phyloP scores from a whole-genome alignment of 2,113 vertebrate genomes.

The Misgurnus mizolepis region DNA sequence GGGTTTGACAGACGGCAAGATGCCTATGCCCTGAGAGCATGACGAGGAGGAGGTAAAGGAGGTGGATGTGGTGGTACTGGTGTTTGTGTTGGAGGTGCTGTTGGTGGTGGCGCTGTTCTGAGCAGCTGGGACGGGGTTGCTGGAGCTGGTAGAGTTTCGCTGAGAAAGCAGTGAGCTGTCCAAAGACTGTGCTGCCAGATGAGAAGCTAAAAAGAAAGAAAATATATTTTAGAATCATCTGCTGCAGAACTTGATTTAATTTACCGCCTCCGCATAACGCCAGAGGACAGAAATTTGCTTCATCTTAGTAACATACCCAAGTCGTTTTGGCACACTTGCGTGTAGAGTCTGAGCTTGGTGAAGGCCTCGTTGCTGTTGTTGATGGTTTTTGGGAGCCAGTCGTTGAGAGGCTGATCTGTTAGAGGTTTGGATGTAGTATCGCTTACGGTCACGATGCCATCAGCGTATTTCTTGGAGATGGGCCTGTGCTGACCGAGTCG shows the following conservation, averaged over 20 bases:
- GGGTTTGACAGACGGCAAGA: conserved; percentile 80
- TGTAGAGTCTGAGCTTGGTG: conserved; percentile 92
- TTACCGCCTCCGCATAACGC: not conserved
- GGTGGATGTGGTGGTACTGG: conserved; percentile 73
- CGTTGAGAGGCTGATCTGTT: conserved; percentile 87
- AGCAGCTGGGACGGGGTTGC: conserved; percentile 75
- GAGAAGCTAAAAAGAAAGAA: conserved; percentile 80
- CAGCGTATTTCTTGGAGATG: conserved; percentile 87
- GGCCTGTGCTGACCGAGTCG: conserved; percentile 94
- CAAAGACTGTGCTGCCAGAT: conserved; percentile 90
- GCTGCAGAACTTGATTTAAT: too few relatives aligned
- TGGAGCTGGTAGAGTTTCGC: conserved; percentile 79
- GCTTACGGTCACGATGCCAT: conserved; percentile 91
- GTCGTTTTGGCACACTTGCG: conserved; percentile 94
- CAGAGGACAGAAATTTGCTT: not conserved
- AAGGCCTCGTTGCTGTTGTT: conserved; percentile 87
- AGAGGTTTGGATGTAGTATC: conserved; percentile 83
- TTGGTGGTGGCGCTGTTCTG: conserved; percentile 78
- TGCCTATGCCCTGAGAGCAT: conserved; percentile 76
- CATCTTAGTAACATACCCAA: conserved; percentile 73
- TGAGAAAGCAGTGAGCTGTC: conserved; percentile 91
- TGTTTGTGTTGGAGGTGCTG: conserved; percentile 73
- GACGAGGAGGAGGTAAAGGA: conserved; percentile 74
- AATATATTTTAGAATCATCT: not conserved
- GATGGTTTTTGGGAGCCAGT: conserved; percentile 92